phyloP scores from a whole-genome alignment of 1,140 invertebrate species.

The Drosophila simulans region DNA sequence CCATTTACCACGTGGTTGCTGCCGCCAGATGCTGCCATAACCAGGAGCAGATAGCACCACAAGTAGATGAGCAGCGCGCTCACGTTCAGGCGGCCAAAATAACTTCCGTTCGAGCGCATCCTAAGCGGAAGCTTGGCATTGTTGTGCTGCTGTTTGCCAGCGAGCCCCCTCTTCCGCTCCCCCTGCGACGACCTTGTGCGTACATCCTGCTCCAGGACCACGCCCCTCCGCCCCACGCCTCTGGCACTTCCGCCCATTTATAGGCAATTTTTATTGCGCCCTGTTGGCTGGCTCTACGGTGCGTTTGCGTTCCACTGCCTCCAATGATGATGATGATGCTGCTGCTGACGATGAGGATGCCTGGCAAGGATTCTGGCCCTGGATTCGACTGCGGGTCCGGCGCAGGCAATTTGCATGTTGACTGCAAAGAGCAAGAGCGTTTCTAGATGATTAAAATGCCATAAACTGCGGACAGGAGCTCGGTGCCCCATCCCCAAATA shows the following conservation, averaged over 20 bases:
- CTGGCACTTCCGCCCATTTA: slow-evolving; percentile 70
- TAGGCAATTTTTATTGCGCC: slow-evolving; percentile 78
- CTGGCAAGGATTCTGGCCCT: slow-evolving; percentile 10
- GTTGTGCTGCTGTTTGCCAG: slow-evolving; percentile 47
- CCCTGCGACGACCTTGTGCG: neutral
- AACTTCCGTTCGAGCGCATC: slow-evolving; percentile 76
- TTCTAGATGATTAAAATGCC: slow-evolving; percentile 80
- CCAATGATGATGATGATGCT: slow-evolving; percentile 18
- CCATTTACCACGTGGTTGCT: slow-evolving; percentile 79
- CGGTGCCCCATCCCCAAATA: slow-evolving; percentile 8
- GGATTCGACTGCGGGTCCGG: slow-evolving; percentile 32
- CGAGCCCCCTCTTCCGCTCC: neutral
- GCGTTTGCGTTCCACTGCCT: slow-evolving; percentile 23
- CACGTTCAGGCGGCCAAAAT: slow-evolving; percentile 80
- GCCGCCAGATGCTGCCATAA: slow-evolving; percentile 80
- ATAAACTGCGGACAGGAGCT: slow-evolving; percentile 59
- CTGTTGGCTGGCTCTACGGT: slow-evolving; percentile 21
- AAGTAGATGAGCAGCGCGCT: slow-evolving; percentile 82
- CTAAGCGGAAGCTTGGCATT: slow-evolving; percentile 73
- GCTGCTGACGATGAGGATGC: neutral
- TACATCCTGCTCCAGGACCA: slow-evolving; percentile 9
- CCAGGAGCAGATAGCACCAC: slow-evolving; percentile 80
- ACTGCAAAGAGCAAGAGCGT: slow-evolving; percentile 68
- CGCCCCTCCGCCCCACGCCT: neutral
- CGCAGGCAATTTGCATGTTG: slow-evolving; percentile 76